A percentile compares a stretch with the other conserved stretches of the same genome.
phyloP scores from a whole-genome alignment of 2,113 vertebrate species.

The Antechinus flavipes region DNA sequence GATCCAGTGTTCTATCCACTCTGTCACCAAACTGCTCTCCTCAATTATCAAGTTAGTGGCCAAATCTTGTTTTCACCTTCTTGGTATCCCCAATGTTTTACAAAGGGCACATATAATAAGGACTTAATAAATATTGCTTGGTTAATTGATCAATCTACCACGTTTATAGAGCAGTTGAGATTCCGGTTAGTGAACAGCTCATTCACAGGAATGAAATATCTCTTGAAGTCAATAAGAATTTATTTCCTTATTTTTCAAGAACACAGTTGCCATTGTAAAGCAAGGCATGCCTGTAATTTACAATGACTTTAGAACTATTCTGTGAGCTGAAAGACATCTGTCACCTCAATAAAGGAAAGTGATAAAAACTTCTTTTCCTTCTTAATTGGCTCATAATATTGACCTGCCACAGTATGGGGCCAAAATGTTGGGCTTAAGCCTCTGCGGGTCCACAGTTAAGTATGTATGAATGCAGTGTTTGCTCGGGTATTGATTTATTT shows the following conservation, averaged over 20 bases:
- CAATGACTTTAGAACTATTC: slow-evolving; percentile 67
- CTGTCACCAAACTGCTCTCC: neutral
- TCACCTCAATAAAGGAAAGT: slow-evolving; percentile 8
- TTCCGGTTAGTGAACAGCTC: slow-evolving; percentile 37
- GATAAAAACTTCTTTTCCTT: slow-evolving; percentile 57
- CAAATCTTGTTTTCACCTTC: neutral
- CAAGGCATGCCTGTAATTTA: slow-evolving; percentile 39
- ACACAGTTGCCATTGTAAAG: slow-evolving; percentile 67
- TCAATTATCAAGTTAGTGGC: neutral
- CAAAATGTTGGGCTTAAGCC: slow-evolving; percentile 4
- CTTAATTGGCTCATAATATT: slow-evolving; percentile 60
- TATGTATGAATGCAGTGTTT: slow-evolving; percentile 23
- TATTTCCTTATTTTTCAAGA: slow-evolving; percentile 72
- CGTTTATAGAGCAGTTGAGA: neutral
- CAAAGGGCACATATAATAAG: neutral
- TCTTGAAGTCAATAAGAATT: slow-evolving; percentile 74
- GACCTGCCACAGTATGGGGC: slow-evolving; percentile 49
- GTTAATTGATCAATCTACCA: neutral
- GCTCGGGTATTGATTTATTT: slow-evolving; percentile 64
- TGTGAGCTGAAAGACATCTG: slow-evolving; percentile 57
- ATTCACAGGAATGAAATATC: slow-evolving; percentile 59
- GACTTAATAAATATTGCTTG: neutral
- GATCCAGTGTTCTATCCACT: neutral
- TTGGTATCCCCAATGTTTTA: neutral
- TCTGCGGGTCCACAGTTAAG: slow-evolving; percentile 49